A percentile compares a stretch with the other conserved stretches of the same genome.
These are phyloP conservation scores for Orbicella faveolata DNA, from an alignment of 64 coral and sea anemone genomes.

Conservation along the genomic window DNA sequence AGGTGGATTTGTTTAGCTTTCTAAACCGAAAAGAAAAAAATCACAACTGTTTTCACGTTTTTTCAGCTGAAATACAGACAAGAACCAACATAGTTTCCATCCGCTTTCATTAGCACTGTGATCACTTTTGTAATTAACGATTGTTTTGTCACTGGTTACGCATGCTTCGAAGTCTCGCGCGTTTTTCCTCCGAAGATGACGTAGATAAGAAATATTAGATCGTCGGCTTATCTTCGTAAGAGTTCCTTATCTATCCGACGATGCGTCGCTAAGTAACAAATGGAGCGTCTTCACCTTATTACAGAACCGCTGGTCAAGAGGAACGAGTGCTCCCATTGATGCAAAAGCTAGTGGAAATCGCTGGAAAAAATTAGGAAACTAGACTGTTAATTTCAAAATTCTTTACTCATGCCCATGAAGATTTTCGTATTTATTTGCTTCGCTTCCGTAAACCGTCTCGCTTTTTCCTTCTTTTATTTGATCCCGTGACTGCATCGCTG, in stretches of 20 bases:
- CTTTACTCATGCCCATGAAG: too few species aligned
- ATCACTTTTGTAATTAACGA: not conserved
- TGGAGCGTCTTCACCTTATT: not conserved
- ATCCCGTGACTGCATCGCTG: not conserved
- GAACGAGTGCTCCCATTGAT: not conserved
- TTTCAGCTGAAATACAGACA: too few species aligned
- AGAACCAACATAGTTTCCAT: not conserved
- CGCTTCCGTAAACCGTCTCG: too few species aligned
- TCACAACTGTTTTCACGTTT: not conserved
- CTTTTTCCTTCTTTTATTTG: not conserved
- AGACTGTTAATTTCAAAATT: too few species aligned
- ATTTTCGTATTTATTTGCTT: too few species aligned
- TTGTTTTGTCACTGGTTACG: not conserved
- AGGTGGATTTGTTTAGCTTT: not conserved
- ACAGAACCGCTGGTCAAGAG: not conserved
- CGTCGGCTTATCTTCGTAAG: not conserved
- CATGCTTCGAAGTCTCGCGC: slow-evolving; percentile 45
- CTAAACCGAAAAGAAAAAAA: not conserved
- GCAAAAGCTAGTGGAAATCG: not conserved
- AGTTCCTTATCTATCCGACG: not conserved
- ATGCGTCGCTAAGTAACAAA: not conserved
- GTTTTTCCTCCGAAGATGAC: slow-evolving; percentile 18
- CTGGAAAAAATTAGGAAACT: not conserved
- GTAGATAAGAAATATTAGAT: not conserved
- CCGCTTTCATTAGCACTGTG: not conserved